phyloP scores from a whole-genome alignment of 53 echinoderm and acorn worm genomes.

The Henricia sp. region DNA sequence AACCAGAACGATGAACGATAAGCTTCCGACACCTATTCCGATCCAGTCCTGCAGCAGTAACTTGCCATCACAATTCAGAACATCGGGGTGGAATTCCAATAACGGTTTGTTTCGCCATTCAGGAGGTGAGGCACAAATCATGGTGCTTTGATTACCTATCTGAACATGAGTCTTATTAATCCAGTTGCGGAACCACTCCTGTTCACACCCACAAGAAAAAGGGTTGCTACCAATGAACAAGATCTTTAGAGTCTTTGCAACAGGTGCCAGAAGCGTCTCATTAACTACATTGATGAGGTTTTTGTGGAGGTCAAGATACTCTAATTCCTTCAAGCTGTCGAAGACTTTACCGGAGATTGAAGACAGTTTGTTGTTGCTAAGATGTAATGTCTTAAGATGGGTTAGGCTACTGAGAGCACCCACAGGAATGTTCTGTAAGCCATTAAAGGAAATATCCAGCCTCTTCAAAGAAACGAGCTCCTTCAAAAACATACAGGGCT shows the following conservation, averaged over 20 bases:
- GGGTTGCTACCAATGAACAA: slow-evolving; percentile 75
- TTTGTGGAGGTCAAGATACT: slow-evolving; percentile 70
- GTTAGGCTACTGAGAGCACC: slow-evolving; percentile 56
- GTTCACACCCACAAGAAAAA: slow-evolving; percentile 82
- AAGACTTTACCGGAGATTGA: slow-evolving; percentile 63
- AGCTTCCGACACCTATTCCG: slow-evolving; percentile 32
- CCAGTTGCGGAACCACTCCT: slow-evolving; percentile 94
- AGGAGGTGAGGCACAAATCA: slow-evolving; percentile 77
- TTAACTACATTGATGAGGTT: slow-evolving; percentile 84
- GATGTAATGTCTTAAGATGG: slow-evolving; percentile 54
- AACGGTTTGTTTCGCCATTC: slow-evolving; percentile 58
- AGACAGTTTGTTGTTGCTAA: slow-evolving; percentile 75
- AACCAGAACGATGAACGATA: slow-evolving; percentile 10
- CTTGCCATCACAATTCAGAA: slow-evolving; percentile 67
- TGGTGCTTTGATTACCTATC: slow-evolving; percentile 53
- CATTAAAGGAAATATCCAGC: slow-evolving; percentile 85
- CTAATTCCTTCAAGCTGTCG: slow-evolving; percentile 45
- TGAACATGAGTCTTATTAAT: slow-evolving; percentile 66
- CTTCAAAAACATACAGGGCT: slow-evolving; percentile 64
- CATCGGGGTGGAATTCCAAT: slow-evolving; percentile 64
- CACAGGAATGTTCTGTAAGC: slow-evolving; percentile 73
- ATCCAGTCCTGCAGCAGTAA: slow-evolving; percentile 68
- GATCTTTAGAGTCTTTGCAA: slow-evolving; percentile 55
- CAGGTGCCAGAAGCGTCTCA: slow-evolving; percentile 69
- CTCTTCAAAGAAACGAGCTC: slow-evolving; percentile 54